phyloP scores from a whole-genome alignment of 2,113 vertebrate genomes.

The Saimiri boliviensis region DNA sequence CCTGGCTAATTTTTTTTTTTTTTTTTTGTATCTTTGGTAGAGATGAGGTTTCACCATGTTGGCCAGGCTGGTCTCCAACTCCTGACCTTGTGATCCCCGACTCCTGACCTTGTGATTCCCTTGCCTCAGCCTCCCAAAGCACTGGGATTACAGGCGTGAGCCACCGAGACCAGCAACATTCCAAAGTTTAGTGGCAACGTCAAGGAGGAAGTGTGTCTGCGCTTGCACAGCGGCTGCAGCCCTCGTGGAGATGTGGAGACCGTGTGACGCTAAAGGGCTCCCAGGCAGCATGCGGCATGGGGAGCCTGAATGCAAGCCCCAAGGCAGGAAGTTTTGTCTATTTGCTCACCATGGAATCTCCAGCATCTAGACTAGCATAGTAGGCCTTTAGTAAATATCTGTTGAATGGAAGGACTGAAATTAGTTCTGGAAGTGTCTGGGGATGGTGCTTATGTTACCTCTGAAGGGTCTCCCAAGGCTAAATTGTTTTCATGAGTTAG shows the following conservation, averaged over 20 bases:
- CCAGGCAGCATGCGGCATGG: neutral
- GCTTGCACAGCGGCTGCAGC: neutral
- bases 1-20: too few relatives aligned
- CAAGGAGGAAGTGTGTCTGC: neutral
- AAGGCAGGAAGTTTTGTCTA: neutral
- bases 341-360: neutral
- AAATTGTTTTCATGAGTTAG: neutral
- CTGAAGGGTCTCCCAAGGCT: neutral
- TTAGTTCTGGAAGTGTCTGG: neutral
- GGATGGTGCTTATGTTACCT: neutral
- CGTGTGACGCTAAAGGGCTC: accelerated
- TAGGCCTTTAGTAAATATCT: neutral
- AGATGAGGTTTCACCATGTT: too few relatives aligned
- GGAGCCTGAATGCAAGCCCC: neutral
- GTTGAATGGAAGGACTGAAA: neutral
- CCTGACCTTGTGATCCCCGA: too few relatives aligned
- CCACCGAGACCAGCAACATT: neutral
- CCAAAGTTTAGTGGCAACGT: neutral
- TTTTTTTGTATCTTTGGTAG: too few relatives aligned
- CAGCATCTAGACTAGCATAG: neutral
- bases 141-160: too few relatives aligned
- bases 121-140: too few relatives aligned
- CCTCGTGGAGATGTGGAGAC: neutral
- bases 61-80: too few relatives aligned
- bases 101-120: too few relatives aligned